Conservation (phyloP, 2,797 vertebrate species). For the Sphenodon punctatus region DNA sequence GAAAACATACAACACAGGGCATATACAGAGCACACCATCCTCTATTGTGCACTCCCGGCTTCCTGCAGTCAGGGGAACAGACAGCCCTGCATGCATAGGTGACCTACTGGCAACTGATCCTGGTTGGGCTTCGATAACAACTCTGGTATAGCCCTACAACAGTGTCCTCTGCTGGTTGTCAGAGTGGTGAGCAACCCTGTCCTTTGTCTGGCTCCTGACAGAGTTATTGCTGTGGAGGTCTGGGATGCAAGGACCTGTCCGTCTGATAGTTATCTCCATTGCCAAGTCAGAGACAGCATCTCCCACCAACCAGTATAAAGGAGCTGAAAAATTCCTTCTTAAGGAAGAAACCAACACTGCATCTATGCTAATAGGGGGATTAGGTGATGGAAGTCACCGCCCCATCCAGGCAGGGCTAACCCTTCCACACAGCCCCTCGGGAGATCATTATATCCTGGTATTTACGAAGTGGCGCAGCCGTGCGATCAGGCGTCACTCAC, state of each 20-base stretch:
- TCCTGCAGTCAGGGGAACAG: no score
- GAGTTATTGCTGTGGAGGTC: background rate
- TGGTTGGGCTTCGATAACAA: no score
- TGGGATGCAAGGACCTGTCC: background rate
- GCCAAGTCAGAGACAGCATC: background rate
- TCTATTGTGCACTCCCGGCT: no score
- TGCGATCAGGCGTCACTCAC: slow-evolving; percentile 30
- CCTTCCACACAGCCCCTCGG: slow-evolving; percentile 29
- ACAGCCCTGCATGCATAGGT: no score
- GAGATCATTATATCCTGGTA: slow-evolving; percentile 57
- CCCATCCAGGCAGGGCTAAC: slow-evolving; percentile 16
- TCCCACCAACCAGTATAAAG: background rate
- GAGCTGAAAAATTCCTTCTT: background rate
- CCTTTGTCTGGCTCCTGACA: no score
- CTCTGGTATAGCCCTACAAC: no score
- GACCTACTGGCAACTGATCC: no score
- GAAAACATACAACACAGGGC: no score
- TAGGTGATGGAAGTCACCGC: slow-evolving; percentile 32
- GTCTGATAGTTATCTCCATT: background rate
- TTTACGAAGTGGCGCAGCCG: slow-evolving; percentile 25
- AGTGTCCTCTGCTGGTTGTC: no score
- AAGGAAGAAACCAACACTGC: slow-evolving; percentile 12
- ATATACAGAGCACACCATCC: no score
- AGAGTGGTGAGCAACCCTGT: no score
- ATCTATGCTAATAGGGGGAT: slow-evolving; percentile 17